A percentile compares a stretch with the other conserved stretches of the same genome.
phyloP scores from a whole-genome alignment of 2,113 vertebrate species.

The Tetraodon nigroviridis region DNA sequence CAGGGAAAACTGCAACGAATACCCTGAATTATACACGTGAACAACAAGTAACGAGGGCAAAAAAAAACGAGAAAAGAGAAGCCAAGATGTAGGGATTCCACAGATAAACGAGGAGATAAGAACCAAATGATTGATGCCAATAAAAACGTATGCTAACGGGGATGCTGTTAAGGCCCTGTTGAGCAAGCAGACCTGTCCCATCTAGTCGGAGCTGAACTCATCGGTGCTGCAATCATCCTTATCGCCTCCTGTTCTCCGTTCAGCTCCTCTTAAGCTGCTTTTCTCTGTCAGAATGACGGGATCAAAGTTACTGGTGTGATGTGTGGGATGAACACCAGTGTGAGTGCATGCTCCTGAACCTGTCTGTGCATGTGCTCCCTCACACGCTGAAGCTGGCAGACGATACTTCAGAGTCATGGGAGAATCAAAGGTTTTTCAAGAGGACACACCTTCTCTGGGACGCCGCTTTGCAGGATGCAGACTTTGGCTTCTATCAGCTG shows the following conservation, averaged over 20 bases:
- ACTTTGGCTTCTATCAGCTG: slow-evolving; percentile 52
- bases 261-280: not conserved
- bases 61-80: no score
- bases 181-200: slow-evolving; percentile 24
- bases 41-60: no score
- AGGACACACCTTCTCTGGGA: not conserved
- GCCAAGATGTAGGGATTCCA: no score
- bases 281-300: not conserved
- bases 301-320: not conserved
- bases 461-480: slow-evolving; percentile 24
- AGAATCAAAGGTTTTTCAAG: not conserved
- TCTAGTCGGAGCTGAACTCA: slow-evolving; percentile 17
- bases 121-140: not conserved
- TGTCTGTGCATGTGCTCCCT: no score
- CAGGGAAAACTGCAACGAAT: no score
- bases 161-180: slow-evolving; percentile 21
- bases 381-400: no score
- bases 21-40: no score
- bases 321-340: no score
- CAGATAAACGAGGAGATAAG: not conserved
- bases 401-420: no score
- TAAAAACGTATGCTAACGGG: not conserved
- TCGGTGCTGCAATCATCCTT: not conserved
- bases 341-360: no score
- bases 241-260: slow-evolving; percentile 5